A percentile compares a stretch with the other conserved stretches of the same genome.
phyloP scores from a whole-genome alignment of 2,113 vertebrate species.

The Lagenorhynchus albirostris region DNA sequence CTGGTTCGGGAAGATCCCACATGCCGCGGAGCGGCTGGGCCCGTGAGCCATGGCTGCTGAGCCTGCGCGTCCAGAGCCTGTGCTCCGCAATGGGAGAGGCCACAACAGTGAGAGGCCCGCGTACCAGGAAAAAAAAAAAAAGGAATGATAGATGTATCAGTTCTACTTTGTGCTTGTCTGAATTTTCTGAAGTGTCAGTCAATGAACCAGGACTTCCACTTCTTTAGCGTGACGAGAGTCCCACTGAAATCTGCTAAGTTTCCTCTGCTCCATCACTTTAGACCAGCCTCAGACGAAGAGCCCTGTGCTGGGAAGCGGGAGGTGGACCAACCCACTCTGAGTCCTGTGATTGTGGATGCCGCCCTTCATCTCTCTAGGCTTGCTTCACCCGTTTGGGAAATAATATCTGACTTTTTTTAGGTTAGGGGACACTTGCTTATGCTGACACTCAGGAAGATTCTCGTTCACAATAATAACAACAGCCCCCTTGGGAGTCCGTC shows the following conservation, averaged over 20 bases:
- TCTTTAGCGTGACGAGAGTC: not conserved
- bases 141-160: not conserved
- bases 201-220: not conserved
- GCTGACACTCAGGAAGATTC: not conserved
- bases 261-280: not conserved
- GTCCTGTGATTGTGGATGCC: not conserved
- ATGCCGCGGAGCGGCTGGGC: too few species aligned
- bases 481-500: not conserved
- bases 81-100: too few species aligned
- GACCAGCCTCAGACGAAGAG: not conserved
- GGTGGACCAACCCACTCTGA: accelerated
- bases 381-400: not conserved
- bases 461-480: not conserved
- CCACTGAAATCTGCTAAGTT: not conserved
- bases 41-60: too few species aligned
- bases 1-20: too few species aligned
- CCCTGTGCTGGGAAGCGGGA: accelerated
- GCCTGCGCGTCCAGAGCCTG: too few species aligned
- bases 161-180: not conserved
- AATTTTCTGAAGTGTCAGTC: not conserved
- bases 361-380: not conserved
- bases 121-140: too few species aligned
- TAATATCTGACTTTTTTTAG: not conserved
- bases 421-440: not conserved
- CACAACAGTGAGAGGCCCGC: accelerated